Base-by-base conservation (phyloP, 2,113 vertebrate species). In the Lophius piscatorius region DNA sequence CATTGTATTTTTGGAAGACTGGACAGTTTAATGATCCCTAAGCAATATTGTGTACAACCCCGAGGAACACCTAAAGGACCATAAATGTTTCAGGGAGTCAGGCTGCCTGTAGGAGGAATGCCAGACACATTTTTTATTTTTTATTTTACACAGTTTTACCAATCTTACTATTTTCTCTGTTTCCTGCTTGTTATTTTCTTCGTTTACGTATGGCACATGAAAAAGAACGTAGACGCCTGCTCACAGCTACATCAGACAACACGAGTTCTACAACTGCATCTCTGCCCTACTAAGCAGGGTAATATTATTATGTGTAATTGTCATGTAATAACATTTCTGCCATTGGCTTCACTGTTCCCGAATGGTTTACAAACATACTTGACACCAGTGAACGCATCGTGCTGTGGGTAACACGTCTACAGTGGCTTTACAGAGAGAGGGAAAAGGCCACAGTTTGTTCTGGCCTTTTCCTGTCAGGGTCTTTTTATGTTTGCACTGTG, bases 31-130 rank as follows among this genome's bases (percentile, higher is more conserved):
- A 83, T 74, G 75, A 70, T 63, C 59, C 29, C 52, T 45, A 55
- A 71, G 40, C 58, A 65, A 71, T 79, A 10, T 80, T 76, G 63
- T 67, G 76, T 68, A 63, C 63, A 67, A 78, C 73, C 66, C 20
- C 44, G 31, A 81, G 59, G 33, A 63, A 87, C 78, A 82, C 70
- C 74, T 72, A 17, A 44, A 73, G 65, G 52, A 65, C 50, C 35
- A 54, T 83, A 86, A 87, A 88, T 45, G 46, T 69, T 82, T 78
- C 73, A 82, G 77, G 74, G 77, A 74, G 82, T 86, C 70, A 58
- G 68, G 50, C 45, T 74, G 70, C 41, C 55, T 61, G 50, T 36
- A 2, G 23, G 52, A 16, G 39, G 28, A 24, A 42, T 61, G 44
- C 59, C 62, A 36, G 38, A 47, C 14, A 54, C 28, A 65, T 71